phyloP scores from a whole-genome alignment of 2,113 vertebrate genomes.

The Rhinopomastus cyanomelas region DNA sequence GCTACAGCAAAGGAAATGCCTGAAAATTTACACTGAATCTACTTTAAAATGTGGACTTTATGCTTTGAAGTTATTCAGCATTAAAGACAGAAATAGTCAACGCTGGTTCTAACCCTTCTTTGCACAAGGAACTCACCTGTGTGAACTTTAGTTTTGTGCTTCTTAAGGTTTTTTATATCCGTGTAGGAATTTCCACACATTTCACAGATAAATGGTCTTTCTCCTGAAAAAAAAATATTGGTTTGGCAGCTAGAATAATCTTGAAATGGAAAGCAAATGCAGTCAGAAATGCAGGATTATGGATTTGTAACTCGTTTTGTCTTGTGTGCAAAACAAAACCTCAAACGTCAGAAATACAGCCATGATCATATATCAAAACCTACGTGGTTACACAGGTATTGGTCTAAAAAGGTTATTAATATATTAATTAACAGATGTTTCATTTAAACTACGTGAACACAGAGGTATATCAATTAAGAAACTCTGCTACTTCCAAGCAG shows the following conservation, averaged over 20 bases:
- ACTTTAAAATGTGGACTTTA: neutral
- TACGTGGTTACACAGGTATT: accelerated
- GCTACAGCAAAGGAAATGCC: neutral
- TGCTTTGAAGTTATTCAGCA: neutral
- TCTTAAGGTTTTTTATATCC: constrained; percentile 95
- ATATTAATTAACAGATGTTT: neutral
- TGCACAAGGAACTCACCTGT: constrained; percentile 74
- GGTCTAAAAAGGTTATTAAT: neutral
- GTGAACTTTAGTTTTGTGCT: constrained; percentile 93
- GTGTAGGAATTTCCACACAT: constrained; percentile 95
- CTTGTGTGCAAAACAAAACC: neutral
- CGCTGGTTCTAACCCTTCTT: neutral
- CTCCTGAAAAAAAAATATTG: constrained; percentile 76
- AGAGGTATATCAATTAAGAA: neutral
- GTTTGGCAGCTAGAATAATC: neutral
- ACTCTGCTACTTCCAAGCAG: neutral
- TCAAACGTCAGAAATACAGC: neutral
- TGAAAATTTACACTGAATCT: neutral
- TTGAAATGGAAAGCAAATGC: neutral
- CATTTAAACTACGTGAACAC: neutral
- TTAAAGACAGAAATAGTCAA: neutral
- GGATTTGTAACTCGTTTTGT: neutral
- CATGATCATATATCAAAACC: neutral
- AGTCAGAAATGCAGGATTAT: neutral
- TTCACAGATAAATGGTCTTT: constrained; percentile 93